These are phyloP conservation scores for Collichthys lucidus DNA, from an alignment of 2,113 vertebrate species.

Conservation along the genomic window DNA sequence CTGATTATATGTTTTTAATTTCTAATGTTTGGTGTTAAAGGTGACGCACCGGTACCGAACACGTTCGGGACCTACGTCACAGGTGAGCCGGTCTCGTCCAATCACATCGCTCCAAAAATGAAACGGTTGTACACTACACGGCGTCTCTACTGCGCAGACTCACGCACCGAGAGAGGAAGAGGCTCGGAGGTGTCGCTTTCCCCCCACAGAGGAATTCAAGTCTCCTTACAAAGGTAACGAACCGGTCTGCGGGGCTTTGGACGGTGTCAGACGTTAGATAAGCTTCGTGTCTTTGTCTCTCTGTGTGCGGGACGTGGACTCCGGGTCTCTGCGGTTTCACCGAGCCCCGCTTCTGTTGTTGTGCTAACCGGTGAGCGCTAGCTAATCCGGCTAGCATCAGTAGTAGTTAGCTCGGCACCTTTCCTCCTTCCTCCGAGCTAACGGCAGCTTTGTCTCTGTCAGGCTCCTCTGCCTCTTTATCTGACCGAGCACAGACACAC, in stretches of 20 bases:
- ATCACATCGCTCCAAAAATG: slow-evolving; percentile 12
- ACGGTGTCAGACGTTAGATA: not conserved
- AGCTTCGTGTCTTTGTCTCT: not conserved
- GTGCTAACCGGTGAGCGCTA: slow-evolving; percentile 75
- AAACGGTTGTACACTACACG: not conserved
- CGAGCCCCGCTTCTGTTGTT: slow-evolving; percentile 46
- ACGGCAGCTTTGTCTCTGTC: not conserved
- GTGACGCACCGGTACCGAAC: not conserved
- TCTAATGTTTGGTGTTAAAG: not conserved
- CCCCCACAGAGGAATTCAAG: slow-evolving; percentile 49
- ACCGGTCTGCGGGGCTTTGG: not conserved
- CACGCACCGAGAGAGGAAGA: slow-evolving; percentile 41
- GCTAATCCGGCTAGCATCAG: slow-evolving; percentile 52
- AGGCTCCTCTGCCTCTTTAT: not conserved
- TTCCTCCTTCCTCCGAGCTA: slow-evolving; percentile 55
- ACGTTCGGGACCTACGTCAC: slow-evolving; percentile 1
- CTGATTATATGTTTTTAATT: no score
- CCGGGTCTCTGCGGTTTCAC: fast-evolving
- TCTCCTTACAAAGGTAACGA: slow-evolving; percentile 70
- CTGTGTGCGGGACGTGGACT: not conserved
- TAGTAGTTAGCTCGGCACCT: slow-evolving; percentile 49
- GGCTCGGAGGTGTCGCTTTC: slow-evolving; percentile 26
- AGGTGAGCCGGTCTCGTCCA: slow-evolving; percentile 33
- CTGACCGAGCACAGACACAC: not conserved
- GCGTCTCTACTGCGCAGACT: slow-evolving; percentile 63